Percentiles rank a stretch among this genome's conserved stretches.
Evolutionary conservation across 2,113 vertebrate species (phyloP).

Genomic region (Alouatta palliata): DNA sequence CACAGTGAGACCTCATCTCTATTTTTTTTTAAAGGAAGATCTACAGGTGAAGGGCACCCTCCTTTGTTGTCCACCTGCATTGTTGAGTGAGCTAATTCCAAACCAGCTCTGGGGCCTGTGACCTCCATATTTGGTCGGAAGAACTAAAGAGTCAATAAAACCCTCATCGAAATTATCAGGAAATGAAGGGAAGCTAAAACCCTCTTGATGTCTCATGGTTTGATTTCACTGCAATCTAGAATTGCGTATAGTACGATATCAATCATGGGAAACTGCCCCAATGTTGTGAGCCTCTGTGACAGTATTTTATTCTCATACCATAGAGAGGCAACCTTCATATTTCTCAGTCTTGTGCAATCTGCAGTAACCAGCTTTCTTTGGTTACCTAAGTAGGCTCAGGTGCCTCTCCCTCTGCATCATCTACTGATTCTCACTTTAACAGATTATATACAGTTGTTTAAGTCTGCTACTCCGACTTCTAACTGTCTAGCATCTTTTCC

Average conservation of each 20-base stretch:
- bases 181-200: background rate
- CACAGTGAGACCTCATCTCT: too few species aligned
- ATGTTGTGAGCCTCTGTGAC: background rate
- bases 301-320: background rate
- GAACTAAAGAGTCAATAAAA: background rate
- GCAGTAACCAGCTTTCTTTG: background rate
- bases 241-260: background rate
- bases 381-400: background rate
- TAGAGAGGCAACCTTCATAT: background rate
- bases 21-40: too few species aligned
- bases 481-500: background rate
- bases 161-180: background rate
- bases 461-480: background rate
- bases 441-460: background rate
- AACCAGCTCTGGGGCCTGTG: background rate
- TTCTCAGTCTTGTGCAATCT: background rate
- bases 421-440: background rate
- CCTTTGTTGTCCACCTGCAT: background rate
- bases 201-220: background rate
- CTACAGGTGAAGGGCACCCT: background rate
- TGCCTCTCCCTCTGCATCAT: background rate
- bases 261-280: background rate
- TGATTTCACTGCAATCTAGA: background rate
- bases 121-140: background rate
- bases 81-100: slow-evolving; percentile 46